These are phyloP conservation scores for Phylloscopus collybita DNA, from an alignment of 2,797 vertebrate genomes.

Conservation along the genomic window DNA sequence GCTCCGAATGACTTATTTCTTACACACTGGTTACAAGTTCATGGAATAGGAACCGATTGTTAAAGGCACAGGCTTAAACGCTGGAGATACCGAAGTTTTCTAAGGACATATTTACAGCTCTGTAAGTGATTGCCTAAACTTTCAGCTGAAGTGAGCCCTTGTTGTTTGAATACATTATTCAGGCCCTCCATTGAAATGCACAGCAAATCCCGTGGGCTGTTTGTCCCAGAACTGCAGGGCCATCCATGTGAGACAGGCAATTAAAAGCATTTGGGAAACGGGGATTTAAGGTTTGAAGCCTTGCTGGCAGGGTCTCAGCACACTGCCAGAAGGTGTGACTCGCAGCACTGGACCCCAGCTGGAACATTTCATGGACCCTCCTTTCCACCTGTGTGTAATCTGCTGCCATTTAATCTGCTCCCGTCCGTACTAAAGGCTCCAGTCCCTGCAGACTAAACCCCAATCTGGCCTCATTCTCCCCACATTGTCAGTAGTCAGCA, in stretches of 20 bases:
- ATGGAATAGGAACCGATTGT: background rate
- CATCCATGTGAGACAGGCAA: background rate
- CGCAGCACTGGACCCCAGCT: background rate
- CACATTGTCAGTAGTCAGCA: background rate
- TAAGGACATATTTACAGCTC: background rate
- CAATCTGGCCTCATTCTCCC: slow-evolving; percentile 13
- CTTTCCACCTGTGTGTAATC: slow-evolving; percentile 37
- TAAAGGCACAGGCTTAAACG: background rate
- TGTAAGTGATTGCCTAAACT: background rate
- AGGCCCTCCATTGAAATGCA: slow-evolving; percentile 43
- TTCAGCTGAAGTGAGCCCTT: background rate
- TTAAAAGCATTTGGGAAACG: slow-evolving; percentile 17
- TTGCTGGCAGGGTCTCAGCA: background rate
- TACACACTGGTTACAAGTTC: background rate
- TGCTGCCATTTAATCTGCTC: slow-evolving; percentile 46
- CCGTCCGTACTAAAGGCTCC: slow-evolving; percentile 30
- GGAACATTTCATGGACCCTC: slow-evolving; percentile 5
- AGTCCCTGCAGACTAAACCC: slow-evolving; percentile 32
- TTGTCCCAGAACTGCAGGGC: background rate
- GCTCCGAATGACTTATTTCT: background rate
- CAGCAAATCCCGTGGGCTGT: background rate
- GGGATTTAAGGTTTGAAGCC: background rate
- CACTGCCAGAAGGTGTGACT: slow-evolving; percentile 23
- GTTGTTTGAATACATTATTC: background rate
- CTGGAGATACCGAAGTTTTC: background rate